phyloP scores from a whole-genome alignment of 1,140 invertebrate genomes.

The Zaprionus kolodkinae region DNA sequence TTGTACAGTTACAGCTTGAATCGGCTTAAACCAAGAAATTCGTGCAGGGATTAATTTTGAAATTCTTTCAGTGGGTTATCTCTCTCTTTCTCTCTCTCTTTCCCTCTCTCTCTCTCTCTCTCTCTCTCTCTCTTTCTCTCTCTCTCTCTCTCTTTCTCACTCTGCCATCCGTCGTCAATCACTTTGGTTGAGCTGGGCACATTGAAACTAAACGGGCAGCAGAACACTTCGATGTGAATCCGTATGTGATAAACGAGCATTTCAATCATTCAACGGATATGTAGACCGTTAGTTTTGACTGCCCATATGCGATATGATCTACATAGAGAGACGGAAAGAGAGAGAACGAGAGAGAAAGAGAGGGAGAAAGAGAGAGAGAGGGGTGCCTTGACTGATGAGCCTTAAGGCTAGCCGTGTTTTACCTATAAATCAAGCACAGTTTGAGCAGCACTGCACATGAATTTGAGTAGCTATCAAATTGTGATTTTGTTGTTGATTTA shows the following conservation, averaged over 20 bases:
- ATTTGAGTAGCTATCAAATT: slow-evolving; percentile 40
- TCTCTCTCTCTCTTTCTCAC: no score
- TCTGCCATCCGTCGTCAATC: not conserved
- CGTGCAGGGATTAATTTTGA: no score
- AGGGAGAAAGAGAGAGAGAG: no score
- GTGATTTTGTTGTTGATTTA: slow-evolving; percentile 43
- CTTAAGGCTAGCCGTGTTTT: not conserved
- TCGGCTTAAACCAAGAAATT: not conserved
- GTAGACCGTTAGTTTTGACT: not conserved
- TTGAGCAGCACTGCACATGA: not conserved
- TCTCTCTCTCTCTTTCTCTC: no score
- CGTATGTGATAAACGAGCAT: not conserved
- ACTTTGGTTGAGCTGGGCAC: not conserved
- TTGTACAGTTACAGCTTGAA: not conserved
- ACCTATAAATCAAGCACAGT: slow-evolving; percentile 16
- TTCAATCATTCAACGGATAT: not conserved
- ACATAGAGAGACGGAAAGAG: not conserved
- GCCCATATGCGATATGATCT: slow-evolving; percentile 5
- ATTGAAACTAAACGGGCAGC: slow-evolving; percentile 1
- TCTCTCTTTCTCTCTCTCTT: no score
- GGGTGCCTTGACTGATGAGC: not conserved
- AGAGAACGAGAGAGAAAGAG: not conserved
- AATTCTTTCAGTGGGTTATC: no score
- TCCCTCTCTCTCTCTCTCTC: no score
- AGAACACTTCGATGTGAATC: not conserved